A percentile compares a stretch with the other conserved stretches of the same genome.
Conservation (phyloP, 1,140 invertebrate genomes). For the silkworm (Bombyx mori) region DNA sequence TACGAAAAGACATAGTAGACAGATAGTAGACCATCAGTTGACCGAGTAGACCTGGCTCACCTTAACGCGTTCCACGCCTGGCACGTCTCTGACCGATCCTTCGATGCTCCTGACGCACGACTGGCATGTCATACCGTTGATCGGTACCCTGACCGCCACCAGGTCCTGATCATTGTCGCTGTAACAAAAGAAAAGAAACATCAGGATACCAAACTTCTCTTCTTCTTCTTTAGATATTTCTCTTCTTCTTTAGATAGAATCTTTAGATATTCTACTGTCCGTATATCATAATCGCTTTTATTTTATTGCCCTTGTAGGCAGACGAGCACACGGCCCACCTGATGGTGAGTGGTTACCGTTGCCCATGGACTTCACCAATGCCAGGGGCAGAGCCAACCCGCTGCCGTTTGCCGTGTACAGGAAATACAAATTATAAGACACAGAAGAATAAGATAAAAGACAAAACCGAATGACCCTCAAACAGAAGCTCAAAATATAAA, state of each 20-base stretch:
- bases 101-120: conserved; percentile 86
- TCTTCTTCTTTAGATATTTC: not conserved
- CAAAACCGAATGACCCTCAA: not conserved
- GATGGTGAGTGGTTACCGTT: too few species aligned
- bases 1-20: too few species aligned
- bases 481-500: not conserved
- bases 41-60: conserved; percentile 57
- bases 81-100: conserved; percentile 70
- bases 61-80: conserved; percentile 76
- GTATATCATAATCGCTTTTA: too few species aligned
- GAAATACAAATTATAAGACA: too few species aligned
- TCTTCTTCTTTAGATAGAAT: not conserved
- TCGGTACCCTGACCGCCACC: conserved; percentile 69
- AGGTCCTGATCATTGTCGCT: conserved; percentile 41
- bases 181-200: conserved; percentile 21
- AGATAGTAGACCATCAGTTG: too few species aligned
- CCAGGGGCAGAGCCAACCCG: too few species aligned
- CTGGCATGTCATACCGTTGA: conserved; percentile 88
- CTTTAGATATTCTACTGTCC: not conserved
- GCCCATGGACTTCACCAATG: too few species aligned
- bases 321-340: too few species aligned
- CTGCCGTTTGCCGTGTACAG: too few species aligned
- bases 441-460: too few species aligned
- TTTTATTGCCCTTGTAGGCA: too few species aligned
- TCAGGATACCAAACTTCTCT: not conserved